Conservation (phyloP, 2,797 vertebrate species). For the Acropternis orthonyx region DNA sequence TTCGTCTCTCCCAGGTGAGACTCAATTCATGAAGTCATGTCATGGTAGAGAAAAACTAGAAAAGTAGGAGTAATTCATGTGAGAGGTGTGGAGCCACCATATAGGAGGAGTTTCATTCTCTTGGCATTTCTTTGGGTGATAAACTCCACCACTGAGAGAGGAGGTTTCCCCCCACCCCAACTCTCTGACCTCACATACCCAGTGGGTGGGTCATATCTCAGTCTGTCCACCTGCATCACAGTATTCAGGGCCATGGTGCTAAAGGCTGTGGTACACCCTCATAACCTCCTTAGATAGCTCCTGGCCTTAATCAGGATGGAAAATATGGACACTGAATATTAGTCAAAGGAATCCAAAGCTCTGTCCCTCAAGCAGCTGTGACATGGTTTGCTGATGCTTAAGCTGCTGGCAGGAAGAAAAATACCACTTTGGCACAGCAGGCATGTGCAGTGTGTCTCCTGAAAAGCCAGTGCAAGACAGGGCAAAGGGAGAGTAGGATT, state of each 20-base stretch:
- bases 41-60: neutral
- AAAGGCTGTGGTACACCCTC: neutral
- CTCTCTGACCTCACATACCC: neutral
- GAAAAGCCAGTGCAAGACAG: neutral
- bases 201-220: fast-evolving
- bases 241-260: neutral
- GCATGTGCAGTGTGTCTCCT: neutral
- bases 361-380: neutral
- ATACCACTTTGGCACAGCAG: neutral
- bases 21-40: neutral
- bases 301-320: neutral
- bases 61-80: neutral
- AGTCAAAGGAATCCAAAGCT: neutral
- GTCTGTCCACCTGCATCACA: neutral
- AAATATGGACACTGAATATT: neutral
- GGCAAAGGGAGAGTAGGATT: constrained; percentile 3
- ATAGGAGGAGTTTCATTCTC: neutral
- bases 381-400: neutral
- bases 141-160: neutral
- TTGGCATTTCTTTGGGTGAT: neutral
- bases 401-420: neutral
- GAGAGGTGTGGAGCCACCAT: neutral
- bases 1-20: neutral
- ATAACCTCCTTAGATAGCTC: neutral
- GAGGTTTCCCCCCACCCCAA: neutral